Conservation (phyloP, 2,888 invertebrate species). For the Melinaea marsaeus region DNA sequence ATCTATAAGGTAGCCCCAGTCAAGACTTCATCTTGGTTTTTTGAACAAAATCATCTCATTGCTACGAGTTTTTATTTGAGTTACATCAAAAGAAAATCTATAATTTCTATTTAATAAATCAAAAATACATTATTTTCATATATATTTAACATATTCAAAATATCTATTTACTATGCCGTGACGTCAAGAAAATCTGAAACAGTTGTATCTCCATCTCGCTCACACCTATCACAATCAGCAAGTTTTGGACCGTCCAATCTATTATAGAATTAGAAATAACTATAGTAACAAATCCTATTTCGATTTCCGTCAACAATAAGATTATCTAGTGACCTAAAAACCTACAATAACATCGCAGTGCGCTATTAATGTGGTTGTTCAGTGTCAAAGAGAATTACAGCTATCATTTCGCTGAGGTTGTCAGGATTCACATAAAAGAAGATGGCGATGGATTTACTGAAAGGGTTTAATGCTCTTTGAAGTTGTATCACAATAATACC, state of each 20-base stretch:
- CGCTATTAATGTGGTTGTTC: conserved; percentile 5
- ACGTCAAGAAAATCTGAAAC: no score
- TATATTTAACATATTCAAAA: no score
- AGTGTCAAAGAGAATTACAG: conserved; percentile 16
- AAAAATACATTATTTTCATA: no score
- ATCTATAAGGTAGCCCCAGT: neutral
- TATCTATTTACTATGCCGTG: no score
- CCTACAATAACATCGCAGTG: conserved; percentile 3
- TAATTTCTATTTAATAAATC: no score
- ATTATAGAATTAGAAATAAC: conserved; percentile 2
- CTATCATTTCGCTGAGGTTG: conserved; percentile 18
- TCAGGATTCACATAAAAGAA: conserved; percentile 20
- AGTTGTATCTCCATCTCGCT: no score
- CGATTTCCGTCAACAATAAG: conserved; percentile 9
- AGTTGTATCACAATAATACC: conserved; percentile 24
- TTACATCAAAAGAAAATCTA: no score
- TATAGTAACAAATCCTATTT: conserved; percentile 1
- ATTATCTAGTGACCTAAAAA: conserved; percentile 14
- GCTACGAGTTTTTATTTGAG: neutral
- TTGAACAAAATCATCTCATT: neutral
- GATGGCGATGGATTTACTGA: conserved; percentile 16
- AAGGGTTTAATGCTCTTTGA: conserved; percentile 25
- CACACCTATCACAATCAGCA: neutral
- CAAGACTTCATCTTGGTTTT: neutral
- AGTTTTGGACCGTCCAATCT: no score